phyloP scores from a whole-genome alignment of 2,797 vertebrate species.

The Rhynchotus rufescens region DNA sequence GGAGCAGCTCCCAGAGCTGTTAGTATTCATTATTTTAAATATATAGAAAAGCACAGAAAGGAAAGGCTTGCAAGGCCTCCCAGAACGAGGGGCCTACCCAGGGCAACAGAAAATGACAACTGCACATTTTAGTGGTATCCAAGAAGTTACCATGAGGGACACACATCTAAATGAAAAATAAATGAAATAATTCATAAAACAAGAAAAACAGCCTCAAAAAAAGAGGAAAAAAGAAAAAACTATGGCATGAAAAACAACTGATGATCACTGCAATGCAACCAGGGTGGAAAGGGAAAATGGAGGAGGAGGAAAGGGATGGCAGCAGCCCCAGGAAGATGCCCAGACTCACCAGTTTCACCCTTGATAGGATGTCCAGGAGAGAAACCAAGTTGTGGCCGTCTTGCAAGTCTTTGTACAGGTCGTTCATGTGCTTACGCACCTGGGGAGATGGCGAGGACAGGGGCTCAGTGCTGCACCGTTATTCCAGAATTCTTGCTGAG shows the following conservation, averaged over 20 bases:
- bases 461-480: not conserved
- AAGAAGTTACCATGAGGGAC: not conserved
- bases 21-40: rapidly evolving
- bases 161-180: not conserved
- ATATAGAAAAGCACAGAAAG: not conserved
- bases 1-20: not conserved
- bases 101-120: not conserved
- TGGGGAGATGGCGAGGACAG: constrained; percentile 44
- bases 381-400: constrained; percentile 92
- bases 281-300: not conserved
- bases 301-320: rapidly evolving
- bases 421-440: constrained; percentile 94
- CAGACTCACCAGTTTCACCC: constrained; percentile 90
- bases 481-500: rapidly evolving
- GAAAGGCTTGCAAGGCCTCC: not conserved
- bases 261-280: not conserved
- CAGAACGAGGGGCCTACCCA: not conserved
- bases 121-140: not conserved
- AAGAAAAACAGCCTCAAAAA: not conserved
- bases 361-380: constrained; percentile 89
- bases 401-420: constrained; percentile 89
- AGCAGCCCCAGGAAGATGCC: not conserved
- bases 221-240: not conserved
- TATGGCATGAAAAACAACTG: not conserved
- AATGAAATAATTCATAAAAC: not conserved